Conservation (phyloP, 2,888 invertebrate genomes). For the Epinotia demarniana region DNA sequence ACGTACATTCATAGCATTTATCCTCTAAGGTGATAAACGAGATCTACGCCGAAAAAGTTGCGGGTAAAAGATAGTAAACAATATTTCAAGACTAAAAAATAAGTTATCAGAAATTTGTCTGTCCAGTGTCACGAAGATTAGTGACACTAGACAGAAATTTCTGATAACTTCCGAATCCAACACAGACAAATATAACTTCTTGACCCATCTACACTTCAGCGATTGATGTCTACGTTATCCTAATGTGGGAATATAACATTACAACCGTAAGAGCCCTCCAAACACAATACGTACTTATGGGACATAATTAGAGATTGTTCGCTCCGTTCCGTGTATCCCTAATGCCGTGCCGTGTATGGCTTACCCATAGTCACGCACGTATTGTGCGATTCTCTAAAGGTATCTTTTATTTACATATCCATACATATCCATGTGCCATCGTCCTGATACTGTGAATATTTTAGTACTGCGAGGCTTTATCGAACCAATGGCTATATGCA, state of each 20-base stretch:
- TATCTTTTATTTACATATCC: slow-evolving; percentile 1
- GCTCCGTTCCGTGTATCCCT: background rate
- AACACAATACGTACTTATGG: slow-evolving; percentile 28
- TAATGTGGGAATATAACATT: background rate
- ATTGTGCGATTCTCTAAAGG: slow-evolving; percentile 20
- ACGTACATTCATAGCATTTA: no score
- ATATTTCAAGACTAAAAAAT: no score
- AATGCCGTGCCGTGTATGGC: slow-evolving; percentile 9
- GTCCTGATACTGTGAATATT: slow-evolving; percentile 1
- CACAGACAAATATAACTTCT: no score
- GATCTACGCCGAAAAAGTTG: no score
- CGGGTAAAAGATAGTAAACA: no score
- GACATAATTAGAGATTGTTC: slow-evolving; percentile 18
- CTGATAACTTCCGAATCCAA: no score
- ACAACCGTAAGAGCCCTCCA: background rate
- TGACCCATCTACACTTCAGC: no score
- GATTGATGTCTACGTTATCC: background rate
- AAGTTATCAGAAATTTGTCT: no score
- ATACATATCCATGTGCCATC: background rate
- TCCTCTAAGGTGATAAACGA: no score
- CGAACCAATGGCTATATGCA: background rate
- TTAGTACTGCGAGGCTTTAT: background rate
- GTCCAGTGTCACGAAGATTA: no score
- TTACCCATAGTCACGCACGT: slow-evolving; percentile 20
- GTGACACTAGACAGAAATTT: no score